Percentiles rank a stretch among this genome's conserved stretches.
These are phyloP conservation scores for Netelia inedita DNA, from an alignment of 2,888 invertebrate species.

Conservation along the genomic window DNA sequence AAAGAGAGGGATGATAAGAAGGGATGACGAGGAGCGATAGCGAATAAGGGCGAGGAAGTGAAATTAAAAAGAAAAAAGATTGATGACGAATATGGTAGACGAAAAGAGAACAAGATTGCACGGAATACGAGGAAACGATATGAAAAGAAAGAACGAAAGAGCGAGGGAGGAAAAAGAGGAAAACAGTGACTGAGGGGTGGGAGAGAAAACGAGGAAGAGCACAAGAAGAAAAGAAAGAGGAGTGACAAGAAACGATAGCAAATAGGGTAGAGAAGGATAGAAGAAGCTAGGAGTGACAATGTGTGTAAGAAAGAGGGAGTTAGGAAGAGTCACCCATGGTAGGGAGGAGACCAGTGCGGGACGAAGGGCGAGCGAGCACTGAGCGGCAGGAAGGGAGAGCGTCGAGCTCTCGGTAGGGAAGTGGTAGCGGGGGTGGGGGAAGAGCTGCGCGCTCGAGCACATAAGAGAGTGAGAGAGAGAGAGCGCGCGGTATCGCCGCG, in stretches of 20 bases:
- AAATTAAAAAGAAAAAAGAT: conserved; percentile 46
- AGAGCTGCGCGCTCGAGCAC: conserved; percentile 47
- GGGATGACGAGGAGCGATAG: neutral
- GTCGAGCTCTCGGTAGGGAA: neutral
- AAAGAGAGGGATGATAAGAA: conserved; percentile 54
- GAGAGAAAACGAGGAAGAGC: conserved; percentile 36
- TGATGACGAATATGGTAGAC: conserved; percentile 2
- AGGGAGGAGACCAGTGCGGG: conserved; percentile 62
- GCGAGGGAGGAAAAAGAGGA: conserved; percentile 29
- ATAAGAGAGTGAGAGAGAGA: conserved; percentile 49
- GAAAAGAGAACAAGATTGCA: conserved; percentile 30
- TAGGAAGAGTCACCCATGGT: conserved; percentile 22
- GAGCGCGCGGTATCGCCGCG: conserved; percentile 18
- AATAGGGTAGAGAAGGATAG: neutral
- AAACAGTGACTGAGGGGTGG: conserved; percentile 41
- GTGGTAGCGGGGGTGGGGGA: conserved; percentile 54
- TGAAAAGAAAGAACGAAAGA: conserved; percentile 23
- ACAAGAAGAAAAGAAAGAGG: conserved; percentile 37
- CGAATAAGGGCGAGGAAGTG: conserved; percentile 15
- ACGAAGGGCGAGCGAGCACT: conserved; percentile 46
- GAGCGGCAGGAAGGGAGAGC: conserved; percentile 60
- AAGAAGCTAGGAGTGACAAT: conserved; percentile 23
- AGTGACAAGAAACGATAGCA: neutral
- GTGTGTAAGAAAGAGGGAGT: conserved; percentile 50
- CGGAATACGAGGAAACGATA: conserved; percentile 37